Percentiles rank a stretch among this genome's conserved stretches.
Evolutionary conservation across 2,113 vertebrate species (phyloP).

Genomic region (Phalacrocorax aristotelis): DNA sequence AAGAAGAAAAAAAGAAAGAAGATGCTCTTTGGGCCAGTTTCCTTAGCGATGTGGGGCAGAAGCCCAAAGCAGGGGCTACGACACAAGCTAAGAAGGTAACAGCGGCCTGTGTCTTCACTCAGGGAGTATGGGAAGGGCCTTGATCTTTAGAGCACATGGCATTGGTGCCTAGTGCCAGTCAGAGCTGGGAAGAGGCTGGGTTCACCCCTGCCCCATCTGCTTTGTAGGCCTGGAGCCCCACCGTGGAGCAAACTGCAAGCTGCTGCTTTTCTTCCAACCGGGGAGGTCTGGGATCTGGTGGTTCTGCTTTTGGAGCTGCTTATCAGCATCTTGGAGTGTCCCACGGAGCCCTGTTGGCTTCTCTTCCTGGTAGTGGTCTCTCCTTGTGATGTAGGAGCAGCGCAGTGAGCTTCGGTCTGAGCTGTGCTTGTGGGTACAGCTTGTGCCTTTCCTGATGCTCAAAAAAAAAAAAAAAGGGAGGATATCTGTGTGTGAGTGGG

Average conservation of each 20-base stretch:
- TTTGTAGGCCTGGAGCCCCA: not conserved
- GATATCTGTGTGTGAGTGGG: not conserved
- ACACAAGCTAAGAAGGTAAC: slow-evolving; percentile 31
- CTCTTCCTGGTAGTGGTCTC: not conserved
- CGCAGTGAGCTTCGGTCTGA: accelerated
- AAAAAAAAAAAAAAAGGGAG: too few relatives aligned
- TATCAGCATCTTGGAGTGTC: accelerated
- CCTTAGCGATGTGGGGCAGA: slow-evolving; percentile 89
- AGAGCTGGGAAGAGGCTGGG: not conserved
- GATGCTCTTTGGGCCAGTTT: slow-evolving; percentile 98
- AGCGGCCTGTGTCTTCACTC: not conserved
- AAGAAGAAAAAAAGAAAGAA: slow-evolving; percentile 81
- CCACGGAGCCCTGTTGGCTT: accelerated
- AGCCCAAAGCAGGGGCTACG: slow-evolving; percentile 62
- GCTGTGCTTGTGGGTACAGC: not conserved
- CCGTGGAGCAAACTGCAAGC: not conserved
- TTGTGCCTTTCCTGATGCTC: not conserved
- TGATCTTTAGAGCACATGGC: accelerated
- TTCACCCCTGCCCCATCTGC: not conserved
- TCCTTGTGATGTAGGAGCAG: not conserved
- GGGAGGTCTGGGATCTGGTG: not conserved
- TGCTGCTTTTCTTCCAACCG: not conserved
- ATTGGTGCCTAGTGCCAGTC: accelerated
- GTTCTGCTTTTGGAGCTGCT: not conserved
- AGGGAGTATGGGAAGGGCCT: not conserved